Evolutionary conservation across 2,888 invertebrate species (phyloP).

Genomic region (Drosophila kanekoi): DNA sequence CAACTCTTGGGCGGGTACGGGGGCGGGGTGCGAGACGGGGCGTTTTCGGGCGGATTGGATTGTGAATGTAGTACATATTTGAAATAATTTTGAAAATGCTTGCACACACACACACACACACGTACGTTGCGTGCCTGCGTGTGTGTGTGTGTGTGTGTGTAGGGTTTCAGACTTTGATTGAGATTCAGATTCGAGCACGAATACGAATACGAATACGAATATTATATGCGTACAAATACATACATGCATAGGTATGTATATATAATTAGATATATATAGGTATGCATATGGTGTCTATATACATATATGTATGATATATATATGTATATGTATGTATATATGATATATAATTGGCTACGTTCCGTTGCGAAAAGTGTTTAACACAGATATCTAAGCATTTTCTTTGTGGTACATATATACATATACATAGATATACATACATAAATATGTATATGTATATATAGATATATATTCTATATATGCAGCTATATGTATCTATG

Average conservation of each 20-base stretch:
- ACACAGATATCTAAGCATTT: constrained; percentile 47
- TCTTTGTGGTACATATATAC: constrained; percentile 8
- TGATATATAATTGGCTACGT: constrained; percentile 36
- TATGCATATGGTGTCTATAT: constrained; percentile 19
- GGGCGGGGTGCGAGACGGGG: constrained; percentile 5
- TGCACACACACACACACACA: constrained; percentile 27
- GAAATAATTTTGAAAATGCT: constrained; percentile 66
- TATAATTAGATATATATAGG: constrained; percentile 23
- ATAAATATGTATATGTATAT: constrained; percentile 12
- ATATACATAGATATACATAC: constrained; percentile 12
- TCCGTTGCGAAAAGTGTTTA: constrained; percentile 44
- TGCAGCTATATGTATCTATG: constrained; percentile 12
- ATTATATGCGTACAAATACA: constrained; percentile 9
- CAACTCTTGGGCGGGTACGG: constrained; percentile 4
- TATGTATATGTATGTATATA: constrained; percentile 13
- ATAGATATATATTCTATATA: constrained; percentile 9
- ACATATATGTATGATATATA: constrained; percentile 15
- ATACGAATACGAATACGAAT: constrained; percentile 38
- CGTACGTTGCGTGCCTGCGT: too few relatives aligned
- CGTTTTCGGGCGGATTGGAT: constrained; percentile 36
- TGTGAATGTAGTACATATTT: constrained; percentile 71
- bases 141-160: constrained; percentile 6
- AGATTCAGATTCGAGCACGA: constrained; percentile 36
- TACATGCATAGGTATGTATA: not conserved
- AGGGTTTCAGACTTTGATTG: constrained; percentile 41